Evolutionary conservation across 2,888 invertebrate species (phyloP).

Genomic region (Drosophila paranaensis): DNA sequence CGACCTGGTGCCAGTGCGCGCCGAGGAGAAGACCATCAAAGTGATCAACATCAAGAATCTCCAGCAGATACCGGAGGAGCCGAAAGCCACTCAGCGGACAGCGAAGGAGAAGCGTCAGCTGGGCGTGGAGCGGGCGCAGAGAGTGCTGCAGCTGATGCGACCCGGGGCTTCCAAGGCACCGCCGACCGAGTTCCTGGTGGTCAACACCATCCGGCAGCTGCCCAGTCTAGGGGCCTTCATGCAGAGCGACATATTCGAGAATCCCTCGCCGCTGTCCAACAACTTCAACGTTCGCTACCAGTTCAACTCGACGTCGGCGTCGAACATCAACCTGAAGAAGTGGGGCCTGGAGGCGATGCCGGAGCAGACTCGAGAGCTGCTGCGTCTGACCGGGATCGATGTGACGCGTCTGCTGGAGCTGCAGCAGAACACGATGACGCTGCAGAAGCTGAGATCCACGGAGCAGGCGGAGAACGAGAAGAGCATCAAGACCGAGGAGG

Average conservation of each 20-base stretch:
- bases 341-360: conserved; percentile 61
- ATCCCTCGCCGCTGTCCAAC: conserved; percentile 63
- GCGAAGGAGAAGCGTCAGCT: conserved; percentile 41
- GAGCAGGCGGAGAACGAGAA: background rate
- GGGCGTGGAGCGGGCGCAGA: conserved; percentile 40
- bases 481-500: background rate
- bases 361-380: conserved; percentile 29
- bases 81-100: background rate
- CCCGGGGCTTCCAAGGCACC: conserved; percentile 7
- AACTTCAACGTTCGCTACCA: conserved; percentile 61
- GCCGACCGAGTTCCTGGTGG: conserved; percentile 47
- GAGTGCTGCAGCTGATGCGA: conserved; percentile 25
- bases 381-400: conserved; percentile 56
- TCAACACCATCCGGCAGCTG: conserved; percentile 51
- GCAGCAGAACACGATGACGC: conserved; percentile 30
- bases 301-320: conserved; percentile 55
- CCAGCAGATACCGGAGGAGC: background rate
- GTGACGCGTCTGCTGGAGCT: conserved; percentile 42
- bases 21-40: conserved; percentile 21
- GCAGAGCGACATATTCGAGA: conserved; percentile 35
- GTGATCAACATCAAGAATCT: conserved; percentile 22
- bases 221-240: conserved; percentile 30
- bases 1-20: conserved; percentile 18
- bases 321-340: conserved; percentile 37
- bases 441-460: conserved; percentile 37